Evolutionary conservation across 2,888 invertebrate genomes (phyloP).

Genomic region (Philaethria dido): DNA sequence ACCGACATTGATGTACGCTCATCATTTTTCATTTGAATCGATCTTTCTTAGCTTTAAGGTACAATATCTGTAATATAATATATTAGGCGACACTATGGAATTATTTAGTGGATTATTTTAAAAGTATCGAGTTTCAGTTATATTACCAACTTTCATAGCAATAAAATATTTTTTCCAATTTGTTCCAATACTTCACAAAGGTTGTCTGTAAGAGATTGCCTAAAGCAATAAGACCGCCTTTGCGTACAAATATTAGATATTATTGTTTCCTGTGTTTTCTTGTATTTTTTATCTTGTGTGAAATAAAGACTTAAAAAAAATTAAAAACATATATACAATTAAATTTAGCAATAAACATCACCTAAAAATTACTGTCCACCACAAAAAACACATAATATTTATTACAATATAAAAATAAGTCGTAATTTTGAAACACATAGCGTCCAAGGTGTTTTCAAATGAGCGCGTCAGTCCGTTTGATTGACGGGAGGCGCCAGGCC

Average conservation of each 20-base stretch:
- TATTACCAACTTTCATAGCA: too few relatives aligned
- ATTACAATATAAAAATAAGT: slow-evolving; percentile 28
- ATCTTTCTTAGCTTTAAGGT: neutral
- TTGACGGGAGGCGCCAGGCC: slow-evolving; percentile 67
- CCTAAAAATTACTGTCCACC: neutral
- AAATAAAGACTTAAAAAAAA: too few relatives aligned
- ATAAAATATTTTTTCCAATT: too few relatives aligned
- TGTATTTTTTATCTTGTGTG: too few relatives aligned
- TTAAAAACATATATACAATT: too few relatives aligned
- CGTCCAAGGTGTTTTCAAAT: slow-evolving; percentile 53
- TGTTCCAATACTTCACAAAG: too few relatives aligned
- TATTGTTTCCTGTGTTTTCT: too few relatives aligned
- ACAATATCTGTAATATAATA: neutral
- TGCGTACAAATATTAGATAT: too few relatives aligned
- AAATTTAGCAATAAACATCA: neutral
- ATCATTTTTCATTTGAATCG: neutral
- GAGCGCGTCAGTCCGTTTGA: slow-evolving; percentile 66
- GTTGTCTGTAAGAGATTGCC: too few relatives aligned
- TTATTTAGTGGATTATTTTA: too few relatives aligned
- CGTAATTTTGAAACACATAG: slow-evolving; percentile 20
- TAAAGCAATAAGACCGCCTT: too few relatives aligned
- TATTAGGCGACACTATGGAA: neutral
- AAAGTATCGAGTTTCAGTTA: too few relatives aligned
- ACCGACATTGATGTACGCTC: neutral
- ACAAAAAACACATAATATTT: slow-evolving; percentile 20